Evolutionary conservation across 2,113 vertebrate species (phyloP).

Genomic region (Pholis gunnellus): DNA sequence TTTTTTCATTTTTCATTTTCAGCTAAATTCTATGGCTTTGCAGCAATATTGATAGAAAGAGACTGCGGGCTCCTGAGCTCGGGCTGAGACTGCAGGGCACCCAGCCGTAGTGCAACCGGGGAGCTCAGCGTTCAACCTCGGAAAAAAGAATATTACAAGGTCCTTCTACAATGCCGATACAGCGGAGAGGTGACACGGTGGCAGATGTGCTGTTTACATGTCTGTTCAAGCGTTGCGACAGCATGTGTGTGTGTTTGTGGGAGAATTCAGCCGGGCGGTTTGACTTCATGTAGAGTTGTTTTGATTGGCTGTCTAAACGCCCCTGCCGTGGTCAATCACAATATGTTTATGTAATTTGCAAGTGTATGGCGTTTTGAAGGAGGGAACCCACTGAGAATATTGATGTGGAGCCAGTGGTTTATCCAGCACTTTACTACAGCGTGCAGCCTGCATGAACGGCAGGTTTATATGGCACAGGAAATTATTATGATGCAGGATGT

Average conservation of each 20-base stretch:
- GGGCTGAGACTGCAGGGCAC: conserved; percentile 39
- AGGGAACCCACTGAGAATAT: conserved; percentile 46
- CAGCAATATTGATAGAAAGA: conserved; percentile 66
- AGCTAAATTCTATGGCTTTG: conserved; percentile 67
- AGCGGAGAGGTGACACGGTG: conserved; percentile 40
- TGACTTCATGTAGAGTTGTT: conserved; percentile 61
- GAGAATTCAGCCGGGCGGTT: conserved; percentile 27
- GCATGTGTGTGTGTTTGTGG: conserved; percentile 19
- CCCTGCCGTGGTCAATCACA: conserved; percentile 55
- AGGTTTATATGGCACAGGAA: conserved; percentile 28
- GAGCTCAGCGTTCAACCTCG: conserved; percentile 25
- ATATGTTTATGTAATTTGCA: conserved; percentile 71
- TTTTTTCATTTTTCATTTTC: conserved; percentile 73
- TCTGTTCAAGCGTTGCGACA: conserved; percentile 41
- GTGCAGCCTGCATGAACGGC: not conserved
- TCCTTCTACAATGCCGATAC: conserved; percentile 34
- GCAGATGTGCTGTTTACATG: conserved; percentile 50
- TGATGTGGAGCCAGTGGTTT: conserved; percentile 56
- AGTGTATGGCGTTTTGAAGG: conserved; percentile 56
- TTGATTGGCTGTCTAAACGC: conserved; percentile 69
- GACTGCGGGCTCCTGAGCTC: conserved; percentile 36
- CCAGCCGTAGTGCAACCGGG: conserved; percentile 34
- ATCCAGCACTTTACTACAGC: conserved; percentile 36
- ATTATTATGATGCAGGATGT: conserved; percentile 17
- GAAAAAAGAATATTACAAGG: conserved; percentile 34